Evolutionary conservation across 2,888 invertebrate genomes (phyloP), one percentile per base, ranked within the genome.

Genomic region (Oligia fasciuncula): DNA sequence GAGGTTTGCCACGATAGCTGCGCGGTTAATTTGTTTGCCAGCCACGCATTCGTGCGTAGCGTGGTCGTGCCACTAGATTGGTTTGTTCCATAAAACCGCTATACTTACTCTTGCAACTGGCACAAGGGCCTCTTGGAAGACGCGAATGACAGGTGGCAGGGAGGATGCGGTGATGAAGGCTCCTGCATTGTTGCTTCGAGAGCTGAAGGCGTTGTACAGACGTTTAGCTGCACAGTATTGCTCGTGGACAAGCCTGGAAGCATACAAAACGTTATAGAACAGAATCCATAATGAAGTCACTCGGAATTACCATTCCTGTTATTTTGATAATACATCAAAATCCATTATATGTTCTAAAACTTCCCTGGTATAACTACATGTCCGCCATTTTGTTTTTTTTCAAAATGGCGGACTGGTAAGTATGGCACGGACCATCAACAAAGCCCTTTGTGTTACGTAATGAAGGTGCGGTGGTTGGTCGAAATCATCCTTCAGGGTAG

Each of bases 211-310:
- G 76, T 76, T 81, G 93, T 92, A 94, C 80, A 96, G 86, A 2
- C 95, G 93, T 81, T 93, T 95, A 43, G 92, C 90, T 19, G 93
- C 89, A 87, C 96, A 96, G 93, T 94, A 96, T 77, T 93, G 91
- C 78, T 95, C 95, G 76, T 95, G 91, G 73, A 95, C 35, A 51
- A 93, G 88, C 0, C 96, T 96, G 91, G 4, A 88, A 85, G 23
- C 14, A 76, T 14, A 60, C n/a, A 83, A 14, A 2, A 49, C 2
- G 14, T 57, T 40, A 40, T n/a, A 40, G n/a, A 17, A 63, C 40
- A 71, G 3, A n/a, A 65, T 65, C 2, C 63, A n/a, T n/a, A 17
- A 17, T 4, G n/a, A n/a, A 23, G 3, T 9, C 17, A 62, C 6
- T 11, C 11, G 11, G 17, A 71, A 6, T 40, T 4, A 17, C 17